Base-by-base conservation (phyloP, 92 coral and sea anemone genomes). In the Heteractis magnifica region DNA sequence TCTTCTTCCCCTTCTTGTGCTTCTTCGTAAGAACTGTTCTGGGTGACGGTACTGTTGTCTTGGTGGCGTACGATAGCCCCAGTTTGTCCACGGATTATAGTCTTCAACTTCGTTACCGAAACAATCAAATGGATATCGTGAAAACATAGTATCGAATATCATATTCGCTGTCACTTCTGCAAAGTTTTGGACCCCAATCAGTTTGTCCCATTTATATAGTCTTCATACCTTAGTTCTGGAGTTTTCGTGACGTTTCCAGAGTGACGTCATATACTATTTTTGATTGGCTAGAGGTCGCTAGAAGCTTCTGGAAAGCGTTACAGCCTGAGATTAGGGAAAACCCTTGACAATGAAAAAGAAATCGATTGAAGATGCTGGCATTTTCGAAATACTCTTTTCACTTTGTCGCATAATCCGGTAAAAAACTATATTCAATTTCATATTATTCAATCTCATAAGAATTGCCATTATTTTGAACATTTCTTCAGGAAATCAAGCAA, bases 161-260 rank as follows among this genome's bases (percentile, higher is more conserved):
- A 49, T 74, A 14, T 44, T 74, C 49, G 52, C 55, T 74, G 20
- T 74, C 4, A 41, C 76, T 72, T 12, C 13, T 10, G 26, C 48
- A 10, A 10, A 3, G 6, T 72, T 48, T 74, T 74, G 23, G 78
- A 10, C 55, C 18, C 55, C 56, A 49, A 49, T 49, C 49, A 3
- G 12, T 49, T 64, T 80, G 70, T n/a, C n/a, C 83, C 58, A 10
- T 50, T 65, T 80, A 23, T 49, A 49, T 56, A 41, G 59, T 18
- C n/a, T 65, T 65, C 8, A 34, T 52, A 7, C 4, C 6, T 13
- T 11, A 9, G 6, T 80, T 62, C 83, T 51, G 34, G 83, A 80
- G 18, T 23, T 80, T 80, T 80, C 83, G 76, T 80, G 83, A 80
- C 76, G 59, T 64, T 80, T 58, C 70, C 4, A 58, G 71, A 77